A percentile compares a stretch with the other conserved stretches of the same genome.
Evolutionary conservation across 2,113 vertebrate genomes (phyloP).

Genomic region (Coracopsis vasa): DNA sequence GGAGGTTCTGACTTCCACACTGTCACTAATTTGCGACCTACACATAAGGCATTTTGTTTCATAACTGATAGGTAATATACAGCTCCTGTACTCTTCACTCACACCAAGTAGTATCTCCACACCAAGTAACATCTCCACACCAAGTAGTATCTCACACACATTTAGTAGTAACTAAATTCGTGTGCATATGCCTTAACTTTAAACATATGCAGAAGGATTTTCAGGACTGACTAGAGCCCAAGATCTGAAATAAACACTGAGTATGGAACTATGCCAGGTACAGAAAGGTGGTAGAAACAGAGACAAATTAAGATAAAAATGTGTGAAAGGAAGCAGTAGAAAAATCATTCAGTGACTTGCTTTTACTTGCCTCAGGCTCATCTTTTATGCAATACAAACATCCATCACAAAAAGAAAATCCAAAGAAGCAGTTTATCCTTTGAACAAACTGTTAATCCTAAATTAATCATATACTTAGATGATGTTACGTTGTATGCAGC

Average conservation of each 20-base stretch:
- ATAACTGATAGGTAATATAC: background rate
- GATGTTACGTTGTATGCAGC: background rate
- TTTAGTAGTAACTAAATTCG: background rate
- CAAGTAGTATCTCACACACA: no score
- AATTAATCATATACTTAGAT: background rate
- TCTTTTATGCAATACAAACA: background rate
- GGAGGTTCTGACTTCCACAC: background rate
- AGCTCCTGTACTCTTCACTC: background rate
- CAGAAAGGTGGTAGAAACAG: background rate
- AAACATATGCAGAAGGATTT: background rate
- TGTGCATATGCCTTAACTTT: background rate
- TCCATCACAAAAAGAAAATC: background rate
- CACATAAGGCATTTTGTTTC: background rate
- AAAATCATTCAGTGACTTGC: background rate
- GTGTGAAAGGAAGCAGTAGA: background rate
- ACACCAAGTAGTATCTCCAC: background rate
- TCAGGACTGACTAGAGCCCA: background rate
- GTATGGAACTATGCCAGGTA: background rate
- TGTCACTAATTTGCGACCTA: background rate
- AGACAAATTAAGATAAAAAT: background rate
- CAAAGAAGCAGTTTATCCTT: background rate
- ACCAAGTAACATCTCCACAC: background rate
- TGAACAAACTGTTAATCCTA: background rate
- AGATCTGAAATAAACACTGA: background rate
- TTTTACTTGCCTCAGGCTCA: background rate